Conservation (phyloP, 2,113 vertebrate genomes). For the Trichechus manatus region DNA sequence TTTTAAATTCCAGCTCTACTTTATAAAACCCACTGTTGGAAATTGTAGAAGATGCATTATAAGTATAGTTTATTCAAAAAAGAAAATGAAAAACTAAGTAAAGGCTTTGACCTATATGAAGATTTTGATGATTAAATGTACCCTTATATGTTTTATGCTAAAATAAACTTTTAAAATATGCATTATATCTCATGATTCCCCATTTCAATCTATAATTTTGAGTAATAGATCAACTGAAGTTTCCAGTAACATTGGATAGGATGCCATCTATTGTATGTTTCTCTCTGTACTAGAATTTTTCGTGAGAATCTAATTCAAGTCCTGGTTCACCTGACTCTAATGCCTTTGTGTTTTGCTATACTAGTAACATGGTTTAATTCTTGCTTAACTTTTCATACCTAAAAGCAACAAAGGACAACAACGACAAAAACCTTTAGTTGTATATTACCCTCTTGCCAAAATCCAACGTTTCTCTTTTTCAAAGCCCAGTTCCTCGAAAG, state of each 20-base stretch:
- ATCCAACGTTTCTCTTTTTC: conserved; percentile 22
- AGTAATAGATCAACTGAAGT: neutral
- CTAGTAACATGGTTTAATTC: neutral
- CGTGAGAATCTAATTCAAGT: neutral
- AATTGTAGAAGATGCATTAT: neutral
- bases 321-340: neutral
- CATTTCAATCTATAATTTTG: conserved; percentile 6
- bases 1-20: conserved; percentile 40
- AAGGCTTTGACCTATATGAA: neutral
- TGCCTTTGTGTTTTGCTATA: neutral
- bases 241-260: neutral
- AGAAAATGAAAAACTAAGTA: neutral
- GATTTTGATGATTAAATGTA: neutral
- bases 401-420: neutral
- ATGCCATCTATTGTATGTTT: neutral
- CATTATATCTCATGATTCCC: neutral
- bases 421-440: neutral
- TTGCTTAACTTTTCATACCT: neutral
- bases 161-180: neutral
- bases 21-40: conserved; percentile 30
- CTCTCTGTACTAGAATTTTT: neutral
- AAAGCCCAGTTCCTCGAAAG: conserved; percentile 14
- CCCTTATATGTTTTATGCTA: neutral
- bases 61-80: conserved; percentile 16
- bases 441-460: neutral